phyloP scores from a whole-genome alignment of 2,113 vertebrate genomes.

The Tyto alba region DNA sequence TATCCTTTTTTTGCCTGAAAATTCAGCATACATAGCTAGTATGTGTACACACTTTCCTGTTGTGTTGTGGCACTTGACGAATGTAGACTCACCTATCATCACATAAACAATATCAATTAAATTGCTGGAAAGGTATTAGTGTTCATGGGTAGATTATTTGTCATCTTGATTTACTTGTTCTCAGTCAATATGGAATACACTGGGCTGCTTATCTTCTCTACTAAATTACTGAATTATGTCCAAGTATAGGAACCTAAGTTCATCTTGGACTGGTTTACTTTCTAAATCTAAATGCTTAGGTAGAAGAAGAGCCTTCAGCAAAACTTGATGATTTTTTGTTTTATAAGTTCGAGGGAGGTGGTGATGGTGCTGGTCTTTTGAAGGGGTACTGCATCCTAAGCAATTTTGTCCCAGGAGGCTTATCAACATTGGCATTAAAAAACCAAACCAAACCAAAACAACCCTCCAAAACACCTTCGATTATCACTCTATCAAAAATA shows the following conservation, averaged over 20 bases:
- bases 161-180: not conserved
- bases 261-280: not conserved
- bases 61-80: not conserved
- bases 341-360: not conserved
- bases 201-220: not conserved
- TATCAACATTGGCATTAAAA: not conserved
- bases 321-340: accelerated
- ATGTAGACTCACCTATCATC: not conserved
- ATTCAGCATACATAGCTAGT: not conserved
- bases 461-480: accelerated
- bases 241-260: not conserved
- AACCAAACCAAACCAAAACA: not conserved
- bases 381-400: not conserved
- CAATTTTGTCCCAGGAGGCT: not conserved
- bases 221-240: not conserved
- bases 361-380: not conserved
- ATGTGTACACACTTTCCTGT: not conserved
- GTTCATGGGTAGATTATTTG: not conserved
- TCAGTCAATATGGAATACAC: not conserved
- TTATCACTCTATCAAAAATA: not conserved
- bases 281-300: not conserved
- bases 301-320: not conserved
- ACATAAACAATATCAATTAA: not conserved
- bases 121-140: not conserved
- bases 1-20: not conserved